Conservation (phyloP, 2,888 invertebrate species). For the Lissocephala sabroskyi region DNA sequence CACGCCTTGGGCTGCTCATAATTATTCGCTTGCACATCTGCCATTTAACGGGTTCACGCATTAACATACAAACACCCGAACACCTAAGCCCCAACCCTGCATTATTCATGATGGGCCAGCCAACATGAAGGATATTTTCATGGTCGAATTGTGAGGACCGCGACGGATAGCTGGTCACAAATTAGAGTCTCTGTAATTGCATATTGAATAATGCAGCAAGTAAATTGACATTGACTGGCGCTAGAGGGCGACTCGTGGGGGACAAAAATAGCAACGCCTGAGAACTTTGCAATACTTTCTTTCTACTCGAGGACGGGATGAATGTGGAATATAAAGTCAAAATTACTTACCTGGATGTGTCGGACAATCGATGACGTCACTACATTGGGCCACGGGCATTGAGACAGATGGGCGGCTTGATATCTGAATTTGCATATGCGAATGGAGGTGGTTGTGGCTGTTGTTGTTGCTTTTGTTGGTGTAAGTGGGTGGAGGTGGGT, state of each 20-base stretch:
- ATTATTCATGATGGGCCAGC: too few species aligned
- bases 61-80: conserved; percentile 1
- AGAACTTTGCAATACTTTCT: conserved; percentile 49
- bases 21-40: conserved; percentile 2
- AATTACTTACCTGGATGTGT: conserved; percentile 52
- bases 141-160: too few species aligned
- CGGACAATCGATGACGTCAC: conserved; percentile 21
- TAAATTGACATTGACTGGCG: not conserved
- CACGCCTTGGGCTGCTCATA: too few species aligned
- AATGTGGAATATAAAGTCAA: not conserved
- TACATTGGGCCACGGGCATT: conserved; percentile 19
- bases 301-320: not conserved
- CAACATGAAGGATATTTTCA: too few species aligned
- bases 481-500: too few species aligned
- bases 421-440: conserved; percentile 8
- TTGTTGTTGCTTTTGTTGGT: not conserved
- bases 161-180: too few species aligned
- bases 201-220: conserved; percentile 21
- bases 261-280: too few species aligned
- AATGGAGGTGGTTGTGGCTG: not conserved
- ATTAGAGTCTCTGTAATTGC: conserved; percentile 25
- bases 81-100: too few species aligned
- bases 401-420: conserved; percentile 28
- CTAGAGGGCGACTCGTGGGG: not conserved
- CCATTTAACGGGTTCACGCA: not conserved